A percentile compares a stretch with the other conserved stretches of the same genome.
These are phyloP conservation scores for Plebejus melissa DNA, from an alignment of 2,888 invertebrate genomes.

Conservation along the genomic window DNA sequence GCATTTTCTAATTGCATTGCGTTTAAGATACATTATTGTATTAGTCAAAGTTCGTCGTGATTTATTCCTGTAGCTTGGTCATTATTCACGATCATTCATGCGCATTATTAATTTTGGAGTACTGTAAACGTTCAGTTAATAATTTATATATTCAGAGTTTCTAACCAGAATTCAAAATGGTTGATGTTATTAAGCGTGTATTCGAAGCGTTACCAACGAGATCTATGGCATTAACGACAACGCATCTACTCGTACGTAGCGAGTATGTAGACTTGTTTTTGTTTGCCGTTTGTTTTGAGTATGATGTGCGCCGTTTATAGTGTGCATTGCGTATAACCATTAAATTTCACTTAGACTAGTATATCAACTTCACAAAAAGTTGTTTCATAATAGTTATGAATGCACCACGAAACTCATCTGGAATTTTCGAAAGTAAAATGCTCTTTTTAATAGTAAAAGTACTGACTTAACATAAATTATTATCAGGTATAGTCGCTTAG, in stretches of 20 bases:
- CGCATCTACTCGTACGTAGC: background rate
- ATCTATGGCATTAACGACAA: background rate
- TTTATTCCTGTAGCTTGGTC: no score
- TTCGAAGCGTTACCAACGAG: background rate
- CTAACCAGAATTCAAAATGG: background rate
- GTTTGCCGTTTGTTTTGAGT: background rate
- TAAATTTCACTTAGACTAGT: constrained; percentile 28
- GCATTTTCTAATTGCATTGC: no score
- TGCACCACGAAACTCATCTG: constrained; percentile 3
- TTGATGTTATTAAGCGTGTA: background rate
- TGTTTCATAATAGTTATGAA: constrained; percentile 14
- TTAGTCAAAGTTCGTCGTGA: no score
- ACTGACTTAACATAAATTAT: background rate
- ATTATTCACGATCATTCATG: no score
- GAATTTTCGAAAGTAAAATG: constrained; percentile 11
- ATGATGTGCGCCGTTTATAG: constrained; percentile 45
- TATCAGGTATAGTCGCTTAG: no score
- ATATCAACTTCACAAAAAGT: constrained; percentile 20
- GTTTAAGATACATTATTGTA: no score
- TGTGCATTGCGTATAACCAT: constrained; percentile 35
- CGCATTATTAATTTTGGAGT: no score
- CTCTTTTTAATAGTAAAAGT: background rate
- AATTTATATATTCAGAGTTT: background rate
- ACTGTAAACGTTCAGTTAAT: no score
- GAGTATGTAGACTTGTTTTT: constrained; percentile 2